Conservation (phyloP, 2,888 invertebrate species). For the Ormyrus thymus region DNA sequence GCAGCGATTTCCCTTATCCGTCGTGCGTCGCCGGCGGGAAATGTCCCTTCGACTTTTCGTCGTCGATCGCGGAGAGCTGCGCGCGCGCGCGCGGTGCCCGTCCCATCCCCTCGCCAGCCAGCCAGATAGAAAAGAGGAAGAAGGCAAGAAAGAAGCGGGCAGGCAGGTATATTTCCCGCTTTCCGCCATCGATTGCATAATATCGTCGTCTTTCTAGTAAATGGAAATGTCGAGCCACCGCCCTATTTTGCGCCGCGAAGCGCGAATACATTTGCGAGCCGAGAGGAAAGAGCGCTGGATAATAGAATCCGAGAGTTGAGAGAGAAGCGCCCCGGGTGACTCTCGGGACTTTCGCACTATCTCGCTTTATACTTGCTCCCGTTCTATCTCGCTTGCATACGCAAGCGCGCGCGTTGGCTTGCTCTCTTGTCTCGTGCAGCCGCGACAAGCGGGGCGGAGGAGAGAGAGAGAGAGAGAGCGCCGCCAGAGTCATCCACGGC, state of each 20-base stretch:
- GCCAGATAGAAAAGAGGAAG: neutral
- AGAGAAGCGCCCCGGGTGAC: conserved; percentile 49
- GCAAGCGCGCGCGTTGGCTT: neutral
- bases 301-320: conserved; percentile 56
- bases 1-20: conserved; percentile 22
- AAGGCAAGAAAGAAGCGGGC: neutral
- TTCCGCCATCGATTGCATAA: conserved; percentile 53
- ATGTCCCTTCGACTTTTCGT: conserved; percentile 40
- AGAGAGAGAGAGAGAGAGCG: no score
- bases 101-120: neutral
- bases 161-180: conserved; percentile 46
- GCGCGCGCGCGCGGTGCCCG: neutral
- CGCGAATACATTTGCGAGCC: conserved; percentile 55
- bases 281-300: conserved; percentile 26
- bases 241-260: conserved; percentile 54
- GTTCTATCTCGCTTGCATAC: neutral
- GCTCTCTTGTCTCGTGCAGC: conserved; percentile 41
- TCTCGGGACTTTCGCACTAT: conserved; percentile 17
- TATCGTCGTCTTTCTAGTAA: conserved; percentile 56
- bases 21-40: conserved; percentile 12
- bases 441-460: conserved; percentile 2
- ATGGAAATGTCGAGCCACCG: conserved; percentile 57
- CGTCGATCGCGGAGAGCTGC: neutral
- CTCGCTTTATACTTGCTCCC: neutral
- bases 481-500: conserved; percentile 3